Evolutionary conservation across 2,797 vertebrate genomes (phyloP).

Genomic region (Luscinia luscinia): DNA sequence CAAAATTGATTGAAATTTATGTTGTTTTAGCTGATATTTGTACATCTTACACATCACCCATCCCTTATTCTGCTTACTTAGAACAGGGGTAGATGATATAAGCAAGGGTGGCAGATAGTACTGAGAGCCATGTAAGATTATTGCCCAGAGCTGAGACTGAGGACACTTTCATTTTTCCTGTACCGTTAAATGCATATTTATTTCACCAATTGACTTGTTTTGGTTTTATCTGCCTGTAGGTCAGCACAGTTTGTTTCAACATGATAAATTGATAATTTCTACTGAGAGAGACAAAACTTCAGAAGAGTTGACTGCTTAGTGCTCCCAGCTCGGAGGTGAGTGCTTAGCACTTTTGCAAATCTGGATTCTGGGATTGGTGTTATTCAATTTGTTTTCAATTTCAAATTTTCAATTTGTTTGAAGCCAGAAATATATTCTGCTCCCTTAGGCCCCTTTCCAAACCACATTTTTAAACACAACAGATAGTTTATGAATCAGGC

Average conservation of each 20-base stretch:
- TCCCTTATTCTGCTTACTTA: background rate
- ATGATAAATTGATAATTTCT: background rate
- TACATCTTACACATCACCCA: background rate
- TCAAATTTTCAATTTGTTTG: background rate
- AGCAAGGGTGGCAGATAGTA: background rate
- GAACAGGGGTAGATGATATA: background rate
- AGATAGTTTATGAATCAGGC: background rate
- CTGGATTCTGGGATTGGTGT: background rate
- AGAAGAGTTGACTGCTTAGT: background rate
- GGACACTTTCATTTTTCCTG: background rate
- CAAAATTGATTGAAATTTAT: background rate
- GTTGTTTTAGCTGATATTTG: background rate
- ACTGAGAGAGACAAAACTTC: background rate
- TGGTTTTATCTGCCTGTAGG: background rate
- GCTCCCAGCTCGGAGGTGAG: background rate
- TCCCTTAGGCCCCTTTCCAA: background rate
- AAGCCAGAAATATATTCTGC: background rate
- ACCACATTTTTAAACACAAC: background rate
- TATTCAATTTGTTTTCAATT: background rate
- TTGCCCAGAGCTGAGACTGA: background rate
- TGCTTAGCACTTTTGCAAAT: background rate
- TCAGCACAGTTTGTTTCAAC: background rate
- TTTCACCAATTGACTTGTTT: background rate
- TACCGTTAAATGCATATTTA: background rate
- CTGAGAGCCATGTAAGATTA: background rate